Percentiles rank a stretch among this genome's conserved stretches.
Conservation (phyloP, 1,140 invertebrate genomes). For the Drosophila murphyi region DNA sequence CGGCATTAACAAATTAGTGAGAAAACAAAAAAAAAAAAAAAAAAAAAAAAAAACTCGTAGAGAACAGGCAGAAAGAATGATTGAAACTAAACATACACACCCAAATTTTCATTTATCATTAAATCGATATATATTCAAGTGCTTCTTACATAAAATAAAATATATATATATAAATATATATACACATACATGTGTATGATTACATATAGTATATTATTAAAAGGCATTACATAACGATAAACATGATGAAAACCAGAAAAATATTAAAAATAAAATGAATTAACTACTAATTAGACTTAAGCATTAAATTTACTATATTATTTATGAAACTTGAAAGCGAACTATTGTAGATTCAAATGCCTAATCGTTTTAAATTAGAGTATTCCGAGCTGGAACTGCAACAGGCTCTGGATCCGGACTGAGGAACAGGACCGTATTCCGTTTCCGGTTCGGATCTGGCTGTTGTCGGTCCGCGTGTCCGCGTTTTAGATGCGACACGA, state of each 20-base stretch:
- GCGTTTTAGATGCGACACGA: constrained; percentile 22
- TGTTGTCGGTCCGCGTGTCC: constrained; percentile 9
- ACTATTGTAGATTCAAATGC: constrained; percentile 68
- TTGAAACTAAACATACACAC: constrained; percentile 40
- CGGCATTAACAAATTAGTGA: constrained; percentile 63
- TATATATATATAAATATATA: constrained; percentile 57
- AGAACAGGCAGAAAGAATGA: constrained; percentile 2
- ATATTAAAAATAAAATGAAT: not conserved
- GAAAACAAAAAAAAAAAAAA: constrained; percentile 27
- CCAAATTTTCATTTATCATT: constrained; percentile 79
- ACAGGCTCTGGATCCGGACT: not conserved
- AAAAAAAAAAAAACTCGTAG: not conserved
- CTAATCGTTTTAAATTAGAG: constrained; percentile 47
- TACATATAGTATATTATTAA: constrained; percentile 66
- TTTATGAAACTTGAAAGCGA: constrained; percentile 53
- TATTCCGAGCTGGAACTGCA: constrained; percentile 11
- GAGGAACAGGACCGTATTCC: not conserved
- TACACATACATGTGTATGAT: constrained; percentile 46
- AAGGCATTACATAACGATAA: constrained; percentile 56
- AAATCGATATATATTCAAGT: constrained; percentile 84
- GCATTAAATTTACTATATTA: constrained; percentile 69
- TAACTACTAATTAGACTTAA: constrained; percentile 69
- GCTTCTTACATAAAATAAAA: constrained; percentile 84
- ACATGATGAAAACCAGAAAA: constrained; percentile 14
- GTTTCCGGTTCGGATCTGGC: not conserved